phyloP scores from a whole-genome alignment of 2,797 vertebrate genomes.

The Erpetoichthys calabaricus region DNA sequence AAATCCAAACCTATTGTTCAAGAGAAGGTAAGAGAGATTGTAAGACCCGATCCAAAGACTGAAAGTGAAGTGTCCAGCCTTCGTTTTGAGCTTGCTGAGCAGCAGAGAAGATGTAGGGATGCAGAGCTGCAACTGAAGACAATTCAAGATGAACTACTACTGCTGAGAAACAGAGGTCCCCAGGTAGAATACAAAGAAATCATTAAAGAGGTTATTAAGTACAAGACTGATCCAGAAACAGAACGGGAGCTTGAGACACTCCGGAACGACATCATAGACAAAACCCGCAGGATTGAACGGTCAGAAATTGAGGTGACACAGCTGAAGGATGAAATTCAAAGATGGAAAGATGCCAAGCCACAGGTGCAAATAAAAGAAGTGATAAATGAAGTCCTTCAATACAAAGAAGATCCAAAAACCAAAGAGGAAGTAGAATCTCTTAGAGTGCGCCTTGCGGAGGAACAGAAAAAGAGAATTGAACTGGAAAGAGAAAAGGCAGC shows the following conservation, averaged over 20 bases:
- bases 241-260: conserved; percentile 82
- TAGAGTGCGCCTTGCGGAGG: conserved; percentile 67
- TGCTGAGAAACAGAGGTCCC: conserved; percentile 68
- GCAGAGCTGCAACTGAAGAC: conserved; percentile 66
- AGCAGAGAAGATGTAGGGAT: conserved; percentile 67
- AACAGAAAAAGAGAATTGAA: conserved; percentile 79
- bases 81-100: conserved; percentile 82
- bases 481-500: conserved; percentile 60
- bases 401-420: conserved; percentile 83
- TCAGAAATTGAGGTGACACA: conserved; percentile 81
- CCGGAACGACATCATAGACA: conserved; percentile 81
- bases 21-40: conserved; percentile 86
- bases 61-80: conserved; percentile 84
- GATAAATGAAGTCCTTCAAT: conserved; percentile 82
- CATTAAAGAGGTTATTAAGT: conserved; percentile 92
- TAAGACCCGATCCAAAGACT: conserved; percentile 86
- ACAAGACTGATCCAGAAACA: conserved; percentile 81
- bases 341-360: conserved; percentile 78
- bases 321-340: conserved; percentile 77
- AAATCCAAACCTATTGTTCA: conserved; percentile 79
- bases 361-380: conserved; percentile 87
- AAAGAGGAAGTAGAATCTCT: conserved; percentile 76
- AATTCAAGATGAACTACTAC: conserved; percentile 61
- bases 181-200: conserved; percentile 81
- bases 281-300: conserved; percentile 72